Percentiles rank a stretch among this genome's conserved stretches.
phyloP scores from a whole-genome alignment of 2,113 vertebrate genomes.

The Megaleporinus macrocephalus region DNA sequence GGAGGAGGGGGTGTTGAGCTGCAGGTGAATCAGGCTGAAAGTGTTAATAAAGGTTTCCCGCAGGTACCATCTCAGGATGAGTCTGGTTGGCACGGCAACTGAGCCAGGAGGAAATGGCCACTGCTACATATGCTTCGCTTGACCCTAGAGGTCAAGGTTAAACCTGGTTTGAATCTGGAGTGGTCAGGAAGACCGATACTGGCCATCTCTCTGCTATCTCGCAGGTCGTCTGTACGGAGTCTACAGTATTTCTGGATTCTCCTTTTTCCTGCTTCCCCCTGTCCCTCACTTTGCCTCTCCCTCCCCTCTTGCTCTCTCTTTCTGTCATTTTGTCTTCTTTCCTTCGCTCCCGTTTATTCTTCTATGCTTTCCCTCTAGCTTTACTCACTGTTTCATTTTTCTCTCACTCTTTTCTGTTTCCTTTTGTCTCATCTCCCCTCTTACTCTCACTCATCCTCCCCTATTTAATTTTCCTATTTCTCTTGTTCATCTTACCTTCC shows the following conservation, averaged over 20 bases:
- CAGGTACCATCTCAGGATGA: constrained; percentile 34
- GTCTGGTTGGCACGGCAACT: constrained; percentile 50
- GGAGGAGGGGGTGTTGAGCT: constrained; percentile 18
- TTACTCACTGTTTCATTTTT: too few species aligned
- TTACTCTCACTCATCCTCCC: not conserved
- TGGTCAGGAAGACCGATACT: not conserved
- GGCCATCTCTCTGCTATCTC: not conserved
- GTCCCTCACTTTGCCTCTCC: not conserved
- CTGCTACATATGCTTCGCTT: constrained; percentile 54
- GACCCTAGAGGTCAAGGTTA: constrained; percentile 58
- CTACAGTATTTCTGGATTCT: too few species aligned
- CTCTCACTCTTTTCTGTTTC: too few species aligned
- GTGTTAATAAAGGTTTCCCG: constrained; percentile 49
- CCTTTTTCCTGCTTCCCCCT: not conserved
- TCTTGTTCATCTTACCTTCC: not conserved
- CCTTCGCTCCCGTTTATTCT: too few species aligned
- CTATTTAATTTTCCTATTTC: too few species aligned
- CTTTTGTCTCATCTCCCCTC: too few species aligned
- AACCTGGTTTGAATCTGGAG: constrained; percentile 9
- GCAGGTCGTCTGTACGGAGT: too few species aligned
- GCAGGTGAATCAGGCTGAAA: constrained; percentile 45
- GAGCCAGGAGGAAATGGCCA: constrained; percentile 43
- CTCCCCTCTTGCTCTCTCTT: too few species aligned
- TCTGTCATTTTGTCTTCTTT: too few species aligned
- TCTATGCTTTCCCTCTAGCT: too few species aligned